phyloP scores from a whole-genome alignment of 2,797 vertebrate genomes.

The Propithecus perrieri region DNA sequence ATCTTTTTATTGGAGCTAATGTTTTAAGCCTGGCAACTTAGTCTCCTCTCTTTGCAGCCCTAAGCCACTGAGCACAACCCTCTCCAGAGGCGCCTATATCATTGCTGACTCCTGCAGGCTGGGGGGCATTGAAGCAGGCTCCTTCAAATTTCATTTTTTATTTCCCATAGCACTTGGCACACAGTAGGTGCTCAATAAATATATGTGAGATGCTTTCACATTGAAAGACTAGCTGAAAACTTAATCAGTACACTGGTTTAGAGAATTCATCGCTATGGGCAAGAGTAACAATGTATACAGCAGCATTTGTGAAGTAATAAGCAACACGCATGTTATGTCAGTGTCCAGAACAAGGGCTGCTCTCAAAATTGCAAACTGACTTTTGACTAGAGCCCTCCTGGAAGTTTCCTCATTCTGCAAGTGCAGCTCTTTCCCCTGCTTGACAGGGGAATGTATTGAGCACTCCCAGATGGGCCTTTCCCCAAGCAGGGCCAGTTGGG shows the following conservation, averaged over 20 bases:
- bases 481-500: constrained; percentile 36
- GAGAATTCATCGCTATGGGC: background rate
- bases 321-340: background rate
- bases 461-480: constrained; percentile 65
- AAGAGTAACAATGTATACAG: background rate
- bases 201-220: background rate
- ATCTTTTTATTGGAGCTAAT: background rate
- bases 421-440: constrained; percentile 58
- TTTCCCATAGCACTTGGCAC: background rate
- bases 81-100: background rate
- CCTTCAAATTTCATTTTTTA: background rate
- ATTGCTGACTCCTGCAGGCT: background rate
- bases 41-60: background rate
- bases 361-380: constrained; percentile 48
- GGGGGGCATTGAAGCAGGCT: background rate
- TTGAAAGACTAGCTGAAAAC: background rate
- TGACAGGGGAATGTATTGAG: constrained; percentile 67
- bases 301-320: background rate
- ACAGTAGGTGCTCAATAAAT: background rate
- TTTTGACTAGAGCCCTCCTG: constrained; percentile 46
- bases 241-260: background rate
- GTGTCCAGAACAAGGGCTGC: background rate
- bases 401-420: constrained; percentile 64
- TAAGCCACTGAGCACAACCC: too few relatives aligned
- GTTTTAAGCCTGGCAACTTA: background rate